Conservation (phyloP, 2,113 vertebrate genomes). For the Tragelaphus scriptus region DNA sequence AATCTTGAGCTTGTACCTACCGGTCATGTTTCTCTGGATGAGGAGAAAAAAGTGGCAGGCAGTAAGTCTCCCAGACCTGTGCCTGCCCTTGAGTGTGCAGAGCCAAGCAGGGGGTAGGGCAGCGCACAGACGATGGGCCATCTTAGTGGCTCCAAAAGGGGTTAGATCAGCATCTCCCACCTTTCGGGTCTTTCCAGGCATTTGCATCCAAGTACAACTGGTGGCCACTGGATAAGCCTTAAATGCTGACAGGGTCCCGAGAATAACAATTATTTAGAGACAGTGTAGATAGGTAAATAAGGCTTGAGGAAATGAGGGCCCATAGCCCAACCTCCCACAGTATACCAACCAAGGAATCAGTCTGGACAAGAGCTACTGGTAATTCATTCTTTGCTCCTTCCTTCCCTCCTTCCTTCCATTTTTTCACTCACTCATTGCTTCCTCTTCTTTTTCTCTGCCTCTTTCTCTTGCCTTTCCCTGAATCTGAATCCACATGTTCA, state of each 20-base stretch:
- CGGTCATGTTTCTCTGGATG: neutral
- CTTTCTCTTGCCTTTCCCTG: neutral
- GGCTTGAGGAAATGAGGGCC: neutral
- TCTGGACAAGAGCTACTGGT: accelerated
- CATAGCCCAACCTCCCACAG: accelerated
- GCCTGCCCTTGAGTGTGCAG: neutral
- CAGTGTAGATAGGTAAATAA: neutral
- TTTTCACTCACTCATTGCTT: neutral
- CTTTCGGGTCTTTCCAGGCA: neutral
- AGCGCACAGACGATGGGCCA: neutral
- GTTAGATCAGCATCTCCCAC: neutral
- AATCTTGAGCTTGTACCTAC: neutral
- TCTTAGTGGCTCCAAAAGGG: neutral
- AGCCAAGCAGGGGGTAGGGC: neutral
- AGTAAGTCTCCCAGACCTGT: too few species aligned
- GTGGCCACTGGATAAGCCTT: neutral
- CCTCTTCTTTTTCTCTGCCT: accelerated
- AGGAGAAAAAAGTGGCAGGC: neutral
- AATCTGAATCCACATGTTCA: neutral
- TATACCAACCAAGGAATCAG: too few species aligned
- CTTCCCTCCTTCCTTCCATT: neutral
- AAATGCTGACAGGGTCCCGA: neutral
- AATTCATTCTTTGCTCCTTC: neutral
- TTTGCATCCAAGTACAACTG: constrained; percentile 38
- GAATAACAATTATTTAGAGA: neutral